Conservation (phyloP, 2,113 vertebrate genomes). For the Oophaga pumilio region DNA sequence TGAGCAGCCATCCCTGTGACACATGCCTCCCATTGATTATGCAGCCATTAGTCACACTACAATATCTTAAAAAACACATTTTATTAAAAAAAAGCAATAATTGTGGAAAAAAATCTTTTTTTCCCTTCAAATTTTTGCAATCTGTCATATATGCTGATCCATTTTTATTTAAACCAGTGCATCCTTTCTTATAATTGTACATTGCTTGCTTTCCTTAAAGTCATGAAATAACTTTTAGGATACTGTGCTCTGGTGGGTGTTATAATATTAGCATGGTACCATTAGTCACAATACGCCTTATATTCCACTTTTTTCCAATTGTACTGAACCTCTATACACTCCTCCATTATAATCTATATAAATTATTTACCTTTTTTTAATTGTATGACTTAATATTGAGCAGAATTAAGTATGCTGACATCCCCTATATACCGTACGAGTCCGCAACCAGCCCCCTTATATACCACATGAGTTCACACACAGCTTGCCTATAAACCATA, state of each 20-base stretch:
- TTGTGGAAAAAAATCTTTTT: background rate
- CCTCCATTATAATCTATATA: background rate
- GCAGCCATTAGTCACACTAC: no score
- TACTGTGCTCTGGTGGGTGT: background rate
- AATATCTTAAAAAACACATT: background rate
- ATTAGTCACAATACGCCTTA: background rate
- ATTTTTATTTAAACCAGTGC: background rate
- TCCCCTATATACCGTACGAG: no score
- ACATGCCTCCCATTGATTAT: no score
- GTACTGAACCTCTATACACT: background rate
- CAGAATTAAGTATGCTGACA: no score
- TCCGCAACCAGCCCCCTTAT: no score
- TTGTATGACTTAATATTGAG: no score
- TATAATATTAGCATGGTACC: background rate
- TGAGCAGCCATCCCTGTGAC: no score
- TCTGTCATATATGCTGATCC: background rate
- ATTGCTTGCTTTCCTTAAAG: background rate
- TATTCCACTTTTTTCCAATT: background rate
- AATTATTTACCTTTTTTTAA: background rate
- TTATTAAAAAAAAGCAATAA: no score
- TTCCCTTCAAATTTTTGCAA: background rate
- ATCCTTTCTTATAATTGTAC: no score
- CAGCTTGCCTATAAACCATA: no score
- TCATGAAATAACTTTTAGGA: background rate
- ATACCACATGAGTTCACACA: no score